Evolutionary conservation across 2,888 invertebrate genomes (phyloP).

Genomic region (Cylindroiulus punctatus): DNA sequence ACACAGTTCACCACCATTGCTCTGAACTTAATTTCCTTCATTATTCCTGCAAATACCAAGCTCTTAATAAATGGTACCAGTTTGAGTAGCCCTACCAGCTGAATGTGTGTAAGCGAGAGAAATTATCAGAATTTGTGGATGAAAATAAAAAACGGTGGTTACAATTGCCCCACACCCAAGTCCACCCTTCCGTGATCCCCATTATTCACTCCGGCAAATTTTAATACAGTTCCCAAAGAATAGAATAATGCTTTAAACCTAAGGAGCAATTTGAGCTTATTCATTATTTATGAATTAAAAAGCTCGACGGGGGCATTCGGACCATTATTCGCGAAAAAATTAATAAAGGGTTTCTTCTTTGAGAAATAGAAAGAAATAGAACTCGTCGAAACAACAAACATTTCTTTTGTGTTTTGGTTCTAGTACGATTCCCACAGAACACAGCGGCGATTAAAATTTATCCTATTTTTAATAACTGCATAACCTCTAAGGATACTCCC

Average conservation of each 20-base stretch:
- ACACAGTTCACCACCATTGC: too few species aligned
- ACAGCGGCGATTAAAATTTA: background rate
- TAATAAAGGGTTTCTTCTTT: background rate
- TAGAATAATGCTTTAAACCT: constrained; percentile 5
- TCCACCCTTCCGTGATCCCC: constrained; percentile 6
- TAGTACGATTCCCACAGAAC: background rate
- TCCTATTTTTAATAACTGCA: constrained; percentile 2
- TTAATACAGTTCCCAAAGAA: constrained; percentile 18
- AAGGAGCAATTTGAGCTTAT: constrained; percentile 28
- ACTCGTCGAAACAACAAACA: background rate
- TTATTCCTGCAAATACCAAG: background rate
- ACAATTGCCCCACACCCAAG: background rate
- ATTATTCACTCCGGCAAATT: background rate
- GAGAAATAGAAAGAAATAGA: background rate
- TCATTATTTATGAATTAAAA: constrained; percentile 30
- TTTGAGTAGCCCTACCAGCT: background rate
- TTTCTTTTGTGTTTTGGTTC: constrained; percentile 12
- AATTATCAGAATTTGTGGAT: background rate
- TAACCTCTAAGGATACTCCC: background rate
- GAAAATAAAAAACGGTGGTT: background rate
- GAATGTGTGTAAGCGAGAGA: background rate
- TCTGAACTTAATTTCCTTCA: background rate
- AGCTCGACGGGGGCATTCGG: constrained; percentile 33
- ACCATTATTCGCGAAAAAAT: background rate
- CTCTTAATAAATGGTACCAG: constrained; percentile 3